Conservation (phyloP, 2,888 invertebrate genomes). For the Adelphocoris suturalis region DNA sequence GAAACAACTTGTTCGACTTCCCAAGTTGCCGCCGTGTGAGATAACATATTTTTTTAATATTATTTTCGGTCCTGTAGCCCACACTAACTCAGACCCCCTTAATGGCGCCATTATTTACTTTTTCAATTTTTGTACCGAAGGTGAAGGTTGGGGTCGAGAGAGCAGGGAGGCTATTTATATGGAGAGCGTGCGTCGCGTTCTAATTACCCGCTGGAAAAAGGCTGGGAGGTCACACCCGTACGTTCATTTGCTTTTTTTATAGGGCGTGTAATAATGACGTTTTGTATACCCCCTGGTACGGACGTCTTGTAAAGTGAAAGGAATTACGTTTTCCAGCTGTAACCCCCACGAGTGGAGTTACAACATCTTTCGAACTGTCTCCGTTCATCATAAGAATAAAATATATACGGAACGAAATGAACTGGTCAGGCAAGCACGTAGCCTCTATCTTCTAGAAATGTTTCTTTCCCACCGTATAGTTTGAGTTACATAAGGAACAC, state of each 20-base stretch:
- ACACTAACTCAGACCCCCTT: slow-evolving; percentile 23
- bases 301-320: slow-evolving; percentile 16
- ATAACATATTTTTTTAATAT: not conserved
- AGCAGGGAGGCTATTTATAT: slow-evolving; percentile 32
- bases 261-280: slow-evolving; percentile 19
- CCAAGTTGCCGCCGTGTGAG: not conserved
- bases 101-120: slow-evolving; percentile 37
- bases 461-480: not conserved
- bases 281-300: slow-evolving; percentile 8
- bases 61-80: slow-evolving; percentile 20
- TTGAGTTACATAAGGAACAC: slow-evolving; percentile 4
- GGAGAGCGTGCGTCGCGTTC: slow-evolving; percentile 36
- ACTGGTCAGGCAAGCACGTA: not conserved
- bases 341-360: not conserved
- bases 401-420: slow-evolving; percentile 17
- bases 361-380: not conserved
- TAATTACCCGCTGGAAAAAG: slow-evolving; percentile 12
- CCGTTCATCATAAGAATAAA: slow-evolving; percentile 21
- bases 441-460: not conserved
- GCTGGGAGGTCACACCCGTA: slow-evolving; percentile 14
- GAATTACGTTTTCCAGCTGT: not conserved
- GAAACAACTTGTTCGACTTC: slow-evolving; percentile 24
- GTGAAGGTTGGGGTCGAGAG: slow-evolving; percentile 31
- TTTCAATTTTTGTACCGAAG: slow-evolving; percentile 42
- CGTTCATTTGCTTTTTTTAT: slow-evolving; percentile 28